These are phyloP conservation scores for Pantherophis vulpinus DNA, from an alignment of 2,797 vertebrate genomes.

Conservation along the genomic window DNA sequence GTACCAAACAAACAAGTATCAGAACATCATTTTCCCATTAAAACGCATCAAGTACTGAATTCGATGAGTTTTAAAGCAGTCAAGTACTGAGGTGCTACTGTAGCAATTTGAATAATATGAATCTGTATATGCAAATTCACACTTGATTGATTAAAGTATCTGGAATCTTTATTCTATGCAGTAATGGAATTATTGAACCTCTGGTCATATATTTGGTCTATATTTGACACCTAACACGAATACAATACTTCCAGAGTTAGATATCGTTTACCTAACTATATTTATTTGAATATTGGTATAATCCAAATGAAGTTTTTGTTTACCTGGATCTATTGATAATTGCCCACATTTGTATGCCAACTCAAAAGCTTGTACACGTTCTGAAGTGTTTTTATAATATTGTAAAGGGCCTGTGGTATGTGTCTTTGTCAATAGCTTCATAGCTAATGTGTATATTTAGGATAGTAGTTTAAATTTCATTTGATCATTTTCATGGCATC, in stretches of 20 bases:
- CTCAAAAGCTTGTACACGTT: background rate
- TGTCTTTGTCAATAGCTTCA: background rate
- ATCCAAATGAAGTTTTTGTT: background rate
- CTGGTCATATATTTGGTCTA: background rate
- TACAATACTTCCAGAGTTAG: background rate
- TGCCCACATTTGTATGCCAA: background rate
- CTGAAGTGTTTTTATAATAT: background rate
- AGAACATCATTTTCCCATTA: background rate
- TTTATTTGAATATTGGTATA: background rate
- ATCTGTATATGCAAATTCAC: background rate
- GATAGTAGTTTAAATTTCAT: background rate
- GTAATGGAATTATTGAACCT: background rate
- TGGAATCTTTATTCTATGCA: background rate
- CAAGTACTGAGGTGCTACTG: background rate
- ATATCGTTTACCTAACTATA: background rate
- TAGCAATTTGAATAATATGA: background rate
- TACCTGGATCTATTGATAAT: background rate
- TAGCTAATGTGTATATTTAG: background rate
- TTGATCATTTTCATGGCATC: background rate
- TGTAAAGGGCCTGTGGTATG: background rate
- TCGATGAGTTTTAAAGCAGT: background rate
- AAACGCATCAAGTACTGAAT: background rate
- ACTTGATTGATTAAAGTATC: background rate
- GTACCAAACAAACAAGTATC: background rate
- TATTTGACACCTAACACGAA: background rate